Base-by-base conservation (phyloP, 2,797 vertebrate genomes). In the Trachurus trachurus region DNA sequence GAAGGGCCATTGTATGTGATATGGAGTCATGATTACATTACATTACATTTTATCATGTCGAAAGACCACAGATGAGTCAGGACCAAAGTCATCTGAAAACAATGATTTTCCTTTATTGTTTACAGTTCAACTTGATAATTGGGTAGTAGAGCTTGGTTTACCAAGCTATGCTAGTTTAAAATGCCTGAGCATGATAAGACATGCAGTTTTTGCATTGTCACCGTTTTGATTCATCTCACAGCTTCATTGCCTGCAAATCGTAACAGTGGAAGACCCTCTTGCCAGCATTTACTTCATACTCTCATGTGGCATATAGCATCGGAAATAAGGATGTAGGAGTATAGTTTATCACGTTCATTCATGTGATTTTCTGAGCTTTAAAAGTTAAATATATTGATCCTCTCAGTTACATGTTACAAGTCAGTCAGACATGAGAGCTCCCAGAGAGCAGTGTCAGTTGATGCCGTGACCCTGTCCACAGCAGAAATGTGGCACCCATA, bases 401-500 rank as follows among this genome's bases (percentile, higher is more conserved):
- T 9, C 10, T 26, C 15, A 68, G 7, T 6, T n/a, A 26, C 5
- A 60, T 47, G 47, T 37, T 37, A n/a, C 13, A 37, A 7, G n/a
- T n/a, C n/a, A 76, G 19, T 65, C 60, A 0, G 12, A 72, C 13
- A 16, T 22, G 19, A 37, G 34, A 31, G 19, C 52, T 71, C 68
- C 66, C 29, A 52, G 54, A 66, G 71, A 80, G 87, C 81, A 71
- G 67, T 68, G 15, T 54, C 44, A 52, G 49, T 78, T 42, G 16
- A 63, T 50, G 58, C 17, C 58, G 21, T 74, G 81, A 70, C 45
- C 34, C 2, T 37, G 80, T 60, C 60, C 64, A 75, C 31, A 31
- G 21, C 40, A 76, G 63, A 86, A 78, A 82, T 81, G 78, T 6
- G 21, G 66, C 21, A 40, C 31, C n/a, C 40, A 70, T 66, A 83